Evolutionary conservation across 2,888 invertebrate genomes (phyloP), one percentile per base, ranked within the genome.

Genomic region (Helleia helle): DNA sequence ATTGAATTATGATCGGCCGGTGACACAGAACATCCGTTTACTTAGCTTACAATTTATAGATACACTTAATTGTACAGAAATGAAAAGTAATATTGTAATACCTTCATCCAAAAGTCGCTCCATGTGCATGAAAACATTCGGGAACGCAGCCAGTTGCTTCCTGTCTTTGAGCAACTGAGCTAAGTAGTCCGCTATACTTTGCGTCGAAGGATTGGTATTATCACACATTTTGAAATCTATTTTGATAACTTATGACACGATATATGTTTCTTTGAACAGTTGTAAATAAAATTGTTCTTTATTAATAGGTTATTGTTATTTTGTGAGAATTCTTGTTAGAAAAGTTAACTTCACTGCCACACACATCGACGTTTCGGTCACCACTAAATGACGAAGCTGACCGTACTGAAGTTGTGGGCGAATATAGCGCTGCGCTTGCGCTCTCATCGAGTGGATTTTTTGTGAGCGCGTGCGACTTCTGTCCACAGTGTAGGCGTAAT

Each of bases 101-200:
- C 99, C 99, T 93, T 99, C 99, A 83, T 99, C 99, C 77, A 99
- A 90, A 69, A 99, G 93, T 83, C 99, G 92, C 87, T 99, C 99
- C 83, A 98, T 93, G 89, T 99, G 99, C 87, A 96, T 93, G 89
- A 99, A 99, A 85, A 99, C 96, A 90, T 97, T 98, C 63, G 99
- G 99, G 88, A 99, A 97, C 76, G 98, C 98, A 72, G 97, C 96
- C 83, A 99, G 91, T 89, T 99, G 98, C 89, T 99, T 99, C 89
- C 98, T 96, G 91, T 99, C 99, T 91, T 99, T 99, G 81, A 99
- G 91, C 88, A 99, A 91, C 89, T 99, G 99, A 81, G 99, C 97
- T 90, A 99, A 91, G 89, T 99, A 99, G 89, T 99, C 99, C 87
- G 99, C 97, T 89, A 96, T 95, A 88, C 95, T 96, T 86, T 96